Conservation (phyloP, 1,140 invertebrate genomes). For the Druon quercuslanigerum region DNA sequence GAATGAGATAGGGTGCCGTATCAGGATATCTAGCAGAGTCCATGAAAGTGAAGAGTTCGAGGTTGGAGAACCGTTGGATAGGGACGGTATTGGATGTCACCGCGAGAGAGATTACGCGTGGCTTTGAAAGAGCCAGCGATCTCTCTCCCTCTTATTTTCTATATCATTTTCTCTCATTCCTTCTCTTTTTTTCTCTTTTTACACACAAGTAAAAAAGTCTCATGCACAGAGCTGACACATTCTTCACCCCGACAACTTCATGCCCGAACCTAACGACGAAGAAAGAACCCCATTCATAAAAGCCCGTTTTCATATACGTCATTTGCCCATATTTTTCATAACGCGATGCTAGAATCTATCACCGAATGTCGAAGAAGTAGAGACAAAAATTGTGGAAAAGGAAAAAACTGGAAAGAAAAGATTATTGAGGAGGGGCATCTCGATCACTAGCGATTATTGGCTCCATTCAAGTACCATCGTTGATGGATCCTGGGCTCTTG, state of each 20-base stretch:
- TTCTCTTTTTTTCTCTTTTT: background rate
- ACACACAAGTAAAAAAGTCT: background rate
- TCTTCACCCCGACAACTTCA: constrained; percentile 1
- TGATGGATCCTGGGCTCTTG: constrained; percentile 55
- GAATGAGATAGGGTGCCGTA: constrained; percentile 51
- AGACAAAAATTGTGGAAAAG: constrained; percentile 17
- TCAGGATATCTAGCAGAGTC: constrained; percentile 54
- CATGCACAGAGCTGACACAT: background rate
- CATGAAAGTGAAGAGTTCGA: no score
- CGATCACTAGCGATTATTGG: constrained; percentile 67
- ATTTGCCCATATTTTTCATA: constrained; percentile 61
- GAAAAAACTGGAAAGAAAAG: constrained; percentile 50
- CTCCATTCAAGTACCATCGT: constrained; percentile 59
- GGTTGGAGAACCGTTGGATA: constrained; percentile 53
- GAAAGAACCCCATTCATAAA: constrained; percentile 45
- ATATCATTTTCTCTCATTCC: background rate
- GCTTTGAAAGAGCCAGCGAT: constrained; percentile 55
- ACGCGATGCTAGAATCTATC: constrained; percentile 62
- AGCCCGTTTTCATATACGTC: constrained; percentile 55
- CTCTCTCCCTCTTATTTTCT: constrained; percentile 32
- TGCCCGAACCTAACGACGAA: constrained; percentile 10
- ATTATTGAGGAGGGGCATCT: constrained; percentile 58
- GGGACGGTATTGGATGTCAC: constrained; percentile 61
- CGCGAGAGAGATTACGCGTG: constrained; percentile 62
- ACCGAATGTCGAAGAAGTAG: constrained; percentile 38